phyloP scores from a whole-genome alignment of 2,113 vertebrate genomes.

The Ciconia maguari region DNA sequence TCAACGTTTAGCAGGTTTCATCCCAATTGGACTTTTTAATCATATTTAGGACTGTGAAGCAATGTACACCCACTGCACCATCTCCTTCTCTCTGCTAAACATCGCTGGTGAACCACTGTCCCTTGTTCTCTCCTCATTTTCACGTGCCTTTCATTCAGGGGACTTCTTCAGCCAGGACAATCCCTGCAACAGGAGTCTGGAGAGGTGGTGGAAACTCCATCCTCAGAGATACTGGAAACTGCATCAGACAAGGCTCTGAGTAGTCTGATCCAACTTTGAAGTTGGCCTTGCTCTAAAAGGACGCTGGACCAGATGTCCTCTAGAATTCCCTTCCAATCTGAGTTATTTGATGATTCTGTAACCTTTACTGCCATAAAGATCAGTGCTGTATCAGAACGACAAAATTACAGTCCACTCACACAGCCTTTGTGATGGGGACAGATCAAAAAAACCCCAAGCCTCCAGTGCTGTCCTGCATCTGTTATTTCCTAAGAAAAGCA shows the following conservation, averaged over 20 bases:
- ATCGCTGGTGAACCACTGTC: background rate
- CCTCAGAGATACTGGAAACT: background rate
- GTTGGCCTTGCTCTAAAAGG: background rate
- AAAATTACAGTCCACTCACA: background rate
- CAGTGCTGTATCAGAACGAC: background rate
- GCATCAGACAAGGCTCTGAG: background rate
- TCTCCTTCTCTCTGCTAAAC: background rate
- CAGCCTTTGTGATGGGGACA: background rate
- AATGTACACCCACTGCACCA: background rate
- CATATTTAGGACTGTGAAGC: background rate
- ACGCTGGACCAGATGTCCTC: background rate
- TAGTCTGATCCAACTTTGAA: background rate
- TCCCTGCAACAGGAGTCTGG: background rate
- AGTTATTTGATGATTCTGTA: background rate
- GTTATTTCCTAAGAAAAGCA: conserved; percentile 20
- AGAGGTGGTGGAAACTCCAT: background rate
- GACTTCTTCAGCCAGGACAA: background rate
- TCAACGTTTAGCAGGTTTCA: background rate
- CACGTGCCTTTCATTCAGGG: background rate
- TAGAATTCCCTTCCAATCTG: background rate
- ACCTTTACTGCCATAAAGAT: background rate
- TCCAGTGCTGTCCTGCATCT: background rate
- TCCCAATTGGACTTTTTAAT: background rate
- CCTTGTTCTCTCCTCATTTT: background rate
- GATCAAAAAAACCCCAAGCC: background rate